Evolutionary conservation across 1,140 invertebrate genomes (phyloP), one percentile per base, ranked within the genome.

Genomic region (Drosophila yakuba): DNA sequence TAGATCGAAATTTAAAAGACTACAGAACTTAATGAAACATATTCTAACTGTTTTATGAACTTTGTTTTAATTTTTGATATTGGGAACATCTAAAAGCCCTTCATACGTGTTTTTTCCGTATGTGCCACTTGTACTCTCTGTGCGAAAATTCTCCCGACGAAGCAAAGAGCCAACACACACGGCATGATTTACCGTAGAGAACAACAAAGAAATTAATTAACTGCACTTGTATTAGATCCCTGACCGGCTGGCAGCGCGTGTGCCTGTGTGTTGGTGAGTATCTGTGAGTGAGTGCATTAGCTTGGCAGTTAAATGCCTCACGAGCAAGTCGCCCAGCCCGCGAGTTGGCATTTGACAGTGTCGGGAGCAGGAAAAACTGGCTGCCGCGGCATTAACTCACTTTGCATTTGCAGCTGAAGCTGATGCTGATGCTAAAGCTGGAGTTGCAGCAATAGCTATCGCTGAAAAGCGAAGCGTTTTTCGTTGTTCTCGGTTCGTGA

Each of bases 131-230:
- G 36, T 39, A 25, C 38, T 48, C 55, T 64, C 39, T 58, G 47
- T 68, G 41, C 73, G 61, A 76, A 74, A 86, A 68, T 67, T 82
- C 78, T 71, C 57, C 62, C 45, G 20, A 59, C 47, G 52, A 71
- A 35, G 8, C 66, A 55, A 44, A 73, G 50, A 52, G 15, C n/a
- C 55, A 63, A 47, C 58, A 85, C 73, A 83, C 80, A 85, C 63
- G 71, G 61, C 77, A 89, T 89, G 84, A 89, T 89, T 89, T 90
- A 89, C 80, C 84, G 80, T 89, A 90, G 85, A 89, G 62, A 85
- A 89, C 84, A 89, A 89, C 84, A 89, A 89, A 89, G 84, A 89
- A 89, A 89, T 89, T 89, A 89, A 89, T 89, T 85, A 89, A 90
- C 84, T 90, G 73, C 77, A 78, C 77, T 71, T 68, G 85, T 89